Evolutionary conservation across 2,888 invertebrate genomes (phyloP), one percentile per base, ranked within the genome.

Genomic region (Tetragnatha montana): DNA sequence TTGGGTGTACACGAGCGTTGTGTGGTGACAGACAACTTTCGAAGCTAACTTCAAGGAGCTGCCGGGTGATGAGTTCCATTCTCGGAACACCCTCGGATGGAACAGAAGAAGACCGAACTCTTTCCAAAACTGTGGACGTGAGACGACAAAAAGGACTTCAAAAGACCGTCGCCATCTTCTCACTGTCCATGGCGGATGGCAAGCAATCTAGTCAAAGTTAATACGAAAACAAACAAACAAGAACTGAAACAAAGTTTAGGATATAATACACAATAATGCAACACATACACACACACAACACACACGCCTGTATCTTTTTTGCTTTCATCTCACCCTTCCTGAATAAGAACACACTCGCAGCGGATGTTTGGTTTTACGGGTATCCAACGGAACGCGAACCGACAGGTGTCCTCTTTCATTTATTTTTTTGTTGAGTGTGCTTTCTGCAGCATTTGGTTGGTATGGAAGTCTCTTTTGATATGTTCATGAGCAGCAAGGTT

Each of bases 161-260:
- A 4, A 35, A 35, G 17, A 60, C 60, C 60, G 60, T 60, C 60
- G 60, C 60, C 60, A 60, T 17, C 14, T 60, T 35, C 12, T 17
- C 69, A 69, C 49, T 49, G 17, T 50, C 87, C 71, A 19, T 19
- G 35, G 21, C 87, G 49, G 60, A 76, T 78, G 74, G 74, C 60
- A 79, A 79, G 60, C 70, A 88, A 83, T 88, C 88, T 88, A 88
- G 88, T 88, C 88, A 88, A 88, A 88, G 88, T 88, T 21, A 21
- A 78, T 17, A 74, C 68, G 75, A 47, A 17, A 51, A 21, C 71
- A 35, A 35, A 35, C 35, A 35, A 35, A 1, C 73, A 51, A 73
- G 22, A 73, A 88, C 82, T 83, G 68, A 70, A 78, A 35, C 78
- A 88, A 82, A 88, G 73, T 74, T 79, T 83, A 88, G 83, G 49